Base-by-base conservation (phyloP, 2,888 invertebrate species). In the Muschampia plurimacula region DNA sequence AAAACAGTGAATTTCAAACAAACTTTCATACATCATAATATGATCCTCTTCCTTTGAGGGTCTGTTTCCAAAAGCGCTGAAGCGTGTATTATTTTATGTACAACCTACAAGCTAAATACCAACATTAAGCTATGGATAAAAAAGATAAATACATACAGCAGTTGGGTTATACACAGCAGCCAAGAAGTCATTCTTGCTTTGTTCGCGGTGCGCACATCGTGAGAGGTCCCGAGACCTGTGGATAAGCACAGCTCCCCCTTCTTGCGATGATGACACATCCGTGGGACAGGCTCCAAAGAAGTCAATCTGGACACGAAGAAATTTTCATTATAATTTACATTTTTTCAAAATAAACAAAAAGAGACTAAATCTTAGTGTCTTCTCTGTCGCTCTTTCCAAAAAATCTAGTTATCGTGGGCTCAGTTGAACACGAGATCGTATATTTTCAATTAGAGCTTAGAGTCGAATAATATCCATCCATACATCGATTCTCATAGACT, bases 211-310 rank as follows among this genome's bases (percentile, higher is more conserved):
- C 0, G 96, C 95, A 82, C 98, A 98, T 63, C 95, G 92, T 80
- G 96, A 96, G 10, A 98, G 93, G 83, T 97, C 96, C 5, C 97
- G 95, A 52, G 93, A 93, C 82, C 97, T 96, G 77, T 97, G 95
- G 6, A 96, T 89, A 71, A 96, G 86, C 0, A 91, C 84, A 2
- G 95, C 95, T 8, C 96, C 96, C 0, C 92, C 89, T 62, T 95
- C 95, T 70, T 92, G 88, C 0, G 94, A 92, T 0, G 90, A 96
- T 0, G 95, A 95, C 75, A 97, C 97, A 67, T 96, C 96, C 0
- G 98, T 98, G 2, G 97, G 97, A 83, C 98, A 99, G 6, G 95
- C 95, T 39, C 99, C 99, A 83, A 98, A 97, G 0, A 99, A 95
- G 85, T 98, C 98, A 9, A 93, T 87, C 90, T 96, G 95, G 10